Percentiles rank a stretch among this genome's conserved stretches.
phyloP scores from a whole-genome alignment of 1,140 invertebrate species.

The Apis mellifera region DNA sequence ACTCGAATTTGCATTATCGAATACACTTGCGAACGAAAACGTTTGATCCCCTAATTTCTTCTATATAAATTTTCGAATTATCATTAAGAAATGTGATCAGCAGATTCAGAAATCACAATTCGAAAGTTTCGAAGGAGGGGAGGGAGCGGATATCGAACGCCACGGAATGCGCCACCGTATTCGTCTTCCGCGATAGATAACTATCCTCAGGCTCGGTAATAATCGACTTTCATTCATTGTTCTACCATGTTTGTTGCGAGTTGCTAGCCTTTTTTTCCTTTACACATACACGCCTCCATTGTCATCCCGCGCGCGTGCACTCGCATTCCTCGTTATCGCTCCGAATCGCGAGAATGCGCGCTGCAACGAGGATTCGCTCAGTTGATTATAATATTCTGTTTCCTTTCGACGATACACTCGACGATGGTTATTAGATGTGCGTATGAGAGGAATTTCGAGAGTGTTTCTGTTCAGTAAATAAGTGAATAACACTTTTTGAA shows the following conservation, averaged over 20 bases:
- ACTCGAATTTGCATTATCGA: too few species aligned
- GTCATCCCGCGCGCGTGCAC: conserved; percentile 32
- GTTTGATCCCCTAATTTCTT: too few species aligned
- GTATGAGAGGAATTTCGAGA: too few species aligned
- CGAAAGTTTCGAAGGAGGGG: background rate
- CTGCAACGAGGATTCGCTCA: background rate
- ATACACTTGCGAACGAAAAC: too few species aligned
- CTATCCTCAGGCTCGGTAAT: conserved; percentile 45
- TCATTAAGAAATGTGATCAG: background rate
- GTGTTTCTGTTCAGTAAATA: background rate
- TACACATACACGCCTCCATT: background rate
- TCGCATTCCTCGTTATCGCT: conserved; percentile 24
- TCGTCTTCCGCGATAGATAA: conserved; percentile 42
- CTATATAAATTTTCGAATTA: too few species aligned
- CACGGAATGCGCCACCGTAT: background rate
- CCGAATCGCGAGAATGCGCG: conserved; percentile 6
- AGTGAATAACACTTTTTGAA: background rate
- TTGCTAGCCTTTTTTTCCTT: background rate
- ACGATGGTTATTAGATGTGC: background rate
- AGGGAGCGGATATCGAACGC: conserved; percentile 4
- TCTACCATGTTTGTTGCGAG: conserved; percentile 49
- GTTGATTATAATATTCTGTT: conserved; percentile 7
- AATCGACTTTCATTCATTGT: conserved; percentile 61
- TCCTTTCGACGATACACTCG: background rate
- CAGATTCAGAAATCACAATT: background rate